Conservation (phyloP, 2,113 vertebrate genomes). For the Dipodomys merriami region DNA sequence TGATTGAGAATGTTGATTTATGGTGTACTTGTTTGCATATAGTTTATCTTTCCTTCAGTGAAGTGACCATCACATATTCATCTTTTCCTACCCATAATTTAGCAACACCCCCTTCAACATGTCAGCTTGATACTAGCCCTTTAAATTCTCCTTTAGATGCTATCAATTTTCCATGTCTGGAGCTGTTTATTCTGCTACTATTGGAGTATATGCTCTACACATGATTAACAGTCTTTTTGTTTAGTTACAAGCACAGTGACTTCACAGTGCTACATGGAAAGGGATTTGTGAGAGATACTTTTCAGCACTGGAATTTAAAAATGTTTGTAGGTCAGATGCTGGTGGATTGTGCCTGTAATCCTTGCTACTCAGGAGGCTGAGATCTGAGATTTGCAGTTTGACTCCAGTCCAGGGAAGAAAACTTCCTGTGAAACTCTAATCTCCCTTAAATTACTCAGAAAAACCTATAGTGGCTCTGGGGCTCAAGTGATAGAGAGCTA, state of each 20-base stretch:
- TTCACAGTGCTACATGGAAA: constrained; percentile 31
- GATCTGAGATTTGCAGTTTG: no score
- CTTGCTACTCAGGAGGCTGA: no score
- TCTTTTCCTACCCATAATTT: not conserved
- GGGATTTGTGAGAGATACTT: not conserved
- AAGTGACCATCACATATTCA: not conserved
- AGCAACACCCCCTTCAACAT: not conserved
- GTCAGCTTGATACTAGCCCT: not conserved
- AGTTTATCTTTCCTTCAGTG: not conserved
- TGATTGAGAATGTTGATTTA: not conserved
- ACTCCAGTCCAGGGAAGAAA: no score
- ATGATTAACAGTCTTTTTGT: constrained; percentile 48
- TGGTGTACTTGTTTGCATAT: not conserved
- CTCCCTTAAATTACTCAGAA: no score
- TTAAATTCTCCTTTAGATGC: constrained; percentile 36
- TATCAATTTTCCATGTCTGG: constrained; percentile 35
- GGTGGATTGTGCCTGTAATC: no score
- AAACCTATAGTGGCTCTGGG: no score
- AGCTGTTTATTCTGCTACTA: constrained; percentile 49
- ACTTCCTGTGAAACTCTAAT: no score
- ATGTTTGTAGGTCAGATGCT: no score
- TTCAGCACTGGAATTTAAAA: not conserved
- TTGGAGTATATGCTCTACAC: constrained; percentile 49
- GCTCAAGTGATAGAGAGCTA: no score
- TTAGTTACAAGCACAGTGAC: constrained; percentile 22